Evolutionary conservation across 2,797 vertebrate species (phyloP).

Genomic region (Coendou prehensilis): DNA sequence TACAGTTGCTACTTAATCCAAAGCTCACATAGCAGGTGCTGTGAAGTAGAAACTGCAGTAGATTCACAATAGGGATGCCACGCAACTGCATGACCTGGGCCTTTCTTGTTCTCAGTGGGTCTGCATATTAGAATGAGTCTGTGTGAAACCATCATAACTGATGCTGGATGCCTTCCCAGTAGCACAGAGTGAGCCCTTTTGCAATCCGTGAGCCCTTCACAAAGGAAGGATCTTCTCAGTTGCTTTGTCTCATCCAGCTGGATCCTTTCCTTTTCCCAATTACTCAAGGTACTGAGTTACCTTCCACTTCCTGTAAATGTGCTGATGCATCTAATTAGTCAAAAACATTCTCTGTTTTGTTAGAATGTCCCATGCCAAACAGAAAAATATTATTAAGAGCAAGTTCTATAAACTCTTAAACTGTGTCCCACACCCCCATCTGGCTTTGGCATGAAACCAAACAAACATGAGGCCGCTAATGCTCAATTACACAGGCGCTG

Average conservation of each 20-base stretch:
- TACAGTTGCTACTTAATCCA: background rate
- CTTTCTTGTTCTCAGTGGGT: background rate
- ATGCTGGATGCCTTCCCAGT: slow-evolving; percentile 28
- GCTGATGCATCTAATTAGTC: slow-evolving; percentile 18
- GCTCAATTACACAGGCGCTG: background rate
- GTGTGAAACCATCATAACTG: background rate
- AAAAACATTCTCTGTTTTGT: background rate
- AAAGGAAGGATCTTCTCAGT: background rate
- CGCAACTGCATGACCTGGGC: background rate
- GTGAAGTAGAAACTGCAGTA: background rate
- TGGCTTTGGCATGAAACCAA: slow-evolving; percentile 34
- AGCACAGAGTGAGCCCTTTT: slow-evolving; percentile 14
- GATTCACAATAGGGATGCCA: background rate
- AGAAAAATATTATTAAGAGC: slow-evolving; percentile 60
- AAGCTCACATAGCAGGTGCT: background rate
- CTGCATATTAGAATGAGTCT: background rate
- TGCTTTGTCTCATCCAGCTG: background rate
- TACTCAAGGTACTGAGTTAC: slow-evolving; percentile 56
- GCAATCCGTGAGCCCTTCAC: background rate
- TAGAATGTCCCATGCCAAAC: background rate
- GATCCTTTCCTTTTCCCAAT: background rate
- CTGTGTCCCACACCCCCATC: background rate
- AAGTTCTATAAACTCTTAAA: slow-evolving; percentile 39
- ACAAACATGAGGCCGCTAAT: background rate
- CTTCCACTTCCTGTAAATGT: background rate